phyloP scores from a whole-genome alignment of 2,888 invertebrate genomes.

The Aleiodes leptofemur region DNA sequence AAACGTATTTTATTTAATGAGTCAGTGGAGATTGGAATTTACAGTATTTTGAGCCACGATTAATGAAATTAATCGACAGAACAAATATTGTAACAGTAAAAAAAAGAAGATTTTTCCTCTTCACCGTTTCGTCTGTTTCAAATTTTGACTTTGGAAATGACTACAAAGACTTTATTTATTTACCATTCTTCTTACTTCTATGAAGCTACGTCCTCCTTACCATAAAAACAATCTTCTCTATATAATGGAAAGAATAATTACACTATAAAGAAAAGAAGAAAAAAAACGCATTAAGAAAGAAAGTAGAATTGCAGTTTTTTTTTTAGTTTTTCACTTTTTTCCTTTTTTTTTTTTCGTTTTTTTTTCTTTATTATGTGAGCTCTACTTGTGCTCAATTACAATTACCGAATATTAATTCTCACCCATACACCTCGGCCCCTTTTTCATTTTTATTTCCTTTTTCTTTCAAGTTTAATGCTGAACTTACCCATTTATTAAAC shows the following conservation, averaged over 20 bases:
- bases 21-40: too few relatives aligned
- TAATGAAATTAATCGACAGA: too few relatives aligned
- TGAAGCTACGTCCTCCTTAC: constrained; percentile 36
- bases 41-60: too few relatives aligned
- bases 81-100: too few relatives aligned
- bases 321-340: constrained; percentile 1
- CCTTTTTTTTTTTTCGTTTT: background rate
- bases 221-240: constrained; percentile 17
- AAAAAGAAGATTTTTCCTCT: too few relatives aligned
- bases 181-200: background rate
- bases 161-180: constrained; percentile 17
- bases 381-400: constrained; percentile 23
- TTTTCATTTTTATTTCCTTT: too few relatives aligned
- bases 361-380: constrained; percentile 1
- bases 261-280: constrained; percentile 5
- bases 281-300: background rate
- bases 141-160: constrained; percentile 34
- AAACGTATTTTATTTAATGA: too few relatives aligned
- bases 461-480: background rate
- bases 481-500: constrained; percentile 16
- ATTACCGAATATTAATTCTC: constrained; percentile 14
- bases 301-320: background rate
- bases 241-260: constrained; percentile 23
- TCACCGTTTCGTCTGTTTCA: background rate
- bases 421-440: background rate